Evolutionary conservation across 2,888 invertebrate species (phyloP), one percentile per base, ranked within the genome.

Genomic region (Oscheius onirici): DNA sequence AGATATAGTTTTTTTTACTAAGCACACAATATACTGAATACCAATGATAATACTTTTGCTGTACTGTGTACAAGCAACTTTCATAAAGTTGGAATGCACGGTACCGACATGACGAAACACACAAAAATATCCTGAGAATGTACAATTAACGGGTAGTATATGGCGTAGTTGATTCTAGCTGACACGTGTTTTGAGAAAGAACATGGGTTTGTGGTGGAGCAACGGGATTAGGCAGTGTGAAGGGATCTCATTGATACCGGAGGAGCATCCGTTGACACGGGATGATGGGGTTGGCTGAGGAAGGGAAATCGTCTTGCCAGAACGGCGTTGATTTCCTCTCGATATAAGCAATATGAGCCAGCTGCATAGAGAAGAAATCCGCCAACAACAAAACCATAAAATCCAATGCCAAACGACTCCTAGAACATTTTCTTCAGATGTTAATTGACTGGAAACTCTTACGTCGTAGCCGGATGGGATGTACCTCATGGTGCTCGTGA

Each of bases 11-110:
- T 26, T 20, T 26, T 26, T 55, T 5, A 26, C 10, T 2, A 17
- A 51, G 13, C n/a, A 51, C n/a, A n/a, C n/a, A 51, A 24, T 11
- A 17, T 60, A 40, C 60, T 60, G 60, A 60, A 63, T n/a, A 26
- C 49, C 46, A 49, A 20, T 63, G 63, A 63, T 63, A 63, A 63
- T 63, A 63, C 63, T 63, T 49, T 11, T 49, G 63, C 26, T 63
- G 26, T 63, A 20, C 51, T 63, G 63, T 63, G 26, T 28, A 63
- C 34, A 46, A 15, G 15, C 26, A 44, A 63, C 49, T 49, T 34
- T 34, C 26, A 46, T 10, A 5, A 44, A 46, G 63, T 63, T 28
- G 63, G 26, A 20, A 49, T 63, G 26, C 46, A 26, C 63, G 20
- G 34, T 28, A 63, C 49, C 63, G 11, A 49, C 28, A 24, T 17